Base-by-base conservation (phyloP, 1,140 invertebrate genomes). In the Tetramorium parvispinum region DNA sequence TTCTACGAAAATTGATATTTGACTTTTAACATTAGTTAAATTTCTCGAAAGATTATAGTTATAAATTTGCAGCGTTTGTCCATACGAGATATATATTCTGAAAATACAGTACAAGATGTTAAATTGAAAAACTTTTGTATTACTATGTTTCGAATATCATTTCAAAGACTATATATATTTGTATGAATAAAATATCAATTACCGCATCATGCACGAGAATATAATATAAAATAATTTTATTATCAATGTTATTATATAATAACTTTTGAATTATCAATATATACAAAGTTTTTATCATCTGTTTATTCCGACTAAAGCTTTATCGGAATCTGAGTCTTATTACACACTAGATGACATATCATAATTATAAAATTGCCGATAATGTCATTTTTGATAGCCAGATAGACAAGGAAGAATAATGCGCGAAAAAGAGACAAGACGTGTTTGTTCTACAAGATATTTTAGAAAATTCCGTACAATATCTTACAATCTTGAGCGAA, bases 401-500 rank as follows among this genome's bases (percentile, higher is more conserved):
- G 61, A 86, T 76, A 55, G 37, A 65, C 49, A 76, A n/a, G 32
- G n/a, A 71, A 76, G 5, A 43, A 61, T 61, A 87, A 73, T 77
- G 43, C 11, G 16, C 13, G 49, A 49, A 4, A 78, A 57, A 77
- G n/a, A 55, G 49, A 55, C 21, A 57, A 27, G 11, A 76, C 3
- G 2, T 55, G 16, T 21, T 57, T 43, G 27, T 32, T 46, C 2
- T 0, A 24, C 24, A 16, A 51, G 37, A 7, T 21, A 43, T 53
- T 32, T 27, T 46, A 70, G 11, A 7, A 43, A 37, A 59, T 55
- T 61, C 37, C 4, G n/a, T n/a, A 1, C 40, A 13, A 2, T 0
- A 8, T 21, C 65, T 96, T 97, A 98, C 89, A 98, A 95, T 95
- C 97, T 98, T 7, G 98, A 96, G 82, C 96, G 96, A 63, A 98